phyloP scores from a whole-genome alignment of 2,113 vertebrate species.

The Dipodomys stephensi region DNA sequence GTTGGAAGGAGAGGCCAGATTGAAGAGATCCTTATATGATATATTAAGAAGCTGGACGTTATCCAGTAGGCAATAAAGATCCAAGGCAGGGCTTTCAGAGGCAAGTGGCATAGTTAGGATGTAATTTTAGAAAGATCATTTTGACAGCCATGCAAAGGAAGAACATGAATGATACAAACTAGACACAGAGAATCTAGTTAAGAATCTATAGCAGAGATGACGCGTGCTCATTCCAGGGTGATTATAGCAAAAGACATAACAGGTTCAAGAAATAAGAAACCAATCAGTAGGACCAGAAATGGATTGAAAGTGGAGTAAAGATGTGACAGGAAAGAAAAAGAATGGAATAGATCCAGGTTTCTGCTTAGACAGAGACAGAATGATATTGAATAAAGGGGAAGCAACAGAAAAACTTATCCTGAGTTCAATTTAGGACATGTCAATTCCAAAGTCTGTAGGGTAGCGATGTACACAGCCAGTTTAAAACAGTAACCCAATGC shows the following conservation, averaged over 20 bases:
- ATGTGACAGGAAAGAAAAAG: neutral
- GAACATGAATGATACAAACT: neutral
- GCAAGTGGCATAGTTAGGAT: neutral
- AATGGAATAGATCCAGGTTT: neutral
- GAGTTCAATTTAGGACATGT: neutral
- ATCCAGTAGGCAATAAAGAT: neutral
- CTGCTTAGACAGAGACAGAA: neutral
- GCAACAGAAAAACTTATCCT: neutral
- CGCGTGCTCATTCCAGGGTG: neutral
- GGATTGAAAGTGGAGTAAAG: neutral
- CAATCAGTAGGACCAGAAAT: neutral
- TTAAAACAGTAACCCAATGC: neutral
- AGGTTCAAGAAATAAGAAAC: slow-evolving; percentile 16
- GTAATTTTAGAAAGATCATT: slow-evolving; percentile 8
- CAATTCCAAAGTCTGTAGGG: neutral
- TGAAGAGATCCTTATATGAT: neutral
- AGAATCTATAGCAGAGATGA: neutral
- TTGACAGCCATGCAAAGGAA: neutral
- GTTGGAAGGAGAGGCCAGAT: neutral
- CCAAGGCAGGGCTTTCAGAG: neutral
- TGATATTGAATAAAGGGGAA: neutral
- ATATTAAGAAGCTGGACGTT: neutral
- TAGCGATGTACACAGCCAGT: neutral
- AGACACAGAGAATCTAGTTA: neutral
- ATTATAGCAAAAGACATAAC: neutral